Evolutionary conservation across 2,797 vertebrate species (phyloP), one percentile per base, ranked within the genome.

Genomic region (Channa striata): DNA sequence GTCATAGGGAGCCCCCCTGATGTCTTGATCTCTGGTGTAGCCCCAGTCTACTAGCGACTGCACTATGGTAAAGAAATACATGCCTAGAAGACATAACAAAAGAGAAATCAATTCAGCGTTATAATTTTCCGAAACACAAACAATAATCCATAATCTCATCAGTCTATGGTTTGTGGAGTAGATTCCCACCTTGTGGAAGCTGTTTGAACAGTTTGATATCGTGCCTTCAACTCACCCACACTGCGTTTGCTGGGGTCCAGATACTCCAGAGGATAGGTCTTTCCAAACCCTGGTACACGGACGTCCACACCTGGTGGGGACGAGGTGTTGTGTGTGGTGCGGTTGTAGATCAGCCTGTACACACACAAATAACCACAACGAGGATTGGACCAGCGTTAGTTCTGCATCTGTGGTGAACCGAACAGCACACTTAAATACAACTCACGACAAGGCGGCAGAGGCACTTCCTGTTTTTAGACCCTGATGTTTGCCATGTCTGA

Each of bases 1-100:
- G 80, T 99, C 98, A 13, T 99, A 99, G 4, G 98, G 98, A 2
- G 98, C 98, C 42, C 97, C 98, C 90, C 94, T 95, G 49, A 99
- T 85, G 34, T 98, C 96, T 63, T 93, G 92, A 13, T 95, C 96
- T 75, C 96, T 94, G 50, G 89, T 95, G 85, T 99, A 99, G 69
- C 98, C 98, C 95, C 95, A 96, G 0, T 95, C 92, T 54, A 95
- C 96, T 74, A 99, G 86, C 11, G 92, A 92, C 77, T 99, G 95
- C 59, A 98, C 98, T 80, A 99, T 92, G 42, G 92, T 95, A 52
- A 97, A 96, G 80, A 98, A 99, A 91, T 99, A 99, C 80, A 96
- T 96, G 68, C 98, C 98, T 99, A 82, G 77, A 77, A 87, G 0
- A 91, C 46, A 86, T n/a, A 1, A 25, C 9, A 16, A 42, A 42